Evolutionary conservation across 2,113 vertebrate species (phyloP), one percentile per base, ranked within the genome.

Genomic region (Protomyctophum bolini): DNA sequence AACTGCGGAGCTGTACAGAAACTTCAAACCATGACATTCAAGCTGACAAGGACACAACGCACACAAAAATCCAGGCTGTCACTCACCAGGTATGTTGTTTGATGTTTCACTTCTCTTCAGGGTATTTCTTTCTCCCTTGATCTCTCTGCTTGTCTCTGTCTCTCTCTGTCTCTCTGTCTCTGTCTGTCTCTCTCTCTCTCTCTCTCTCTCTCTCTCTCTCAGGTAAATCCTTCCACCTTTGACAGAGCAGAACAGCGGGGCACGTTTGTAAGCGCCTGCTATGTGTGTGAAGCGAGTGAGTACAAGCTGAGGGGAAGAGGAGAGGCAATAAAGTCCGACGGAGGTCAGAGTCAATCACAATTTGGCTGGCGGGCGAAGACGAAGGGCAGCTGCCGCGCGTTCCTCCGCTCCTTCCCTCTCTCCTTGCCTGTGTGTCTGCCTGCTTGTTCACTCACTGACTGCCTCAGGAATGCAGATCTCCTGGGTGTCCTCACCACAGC

Each of bases 401-500:
- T 46, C 47, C 33, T 29, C 48, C 28, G 21, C 14, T 12, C 9
- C 68, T 64, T 70, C 29, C 58, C 46, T 46, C 0, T 0, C 48
- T 47, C 50, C 8, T 41, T 41, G 33, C 33, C 29, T 62, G 7
- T 29, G 9, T 58, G 12, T n/a, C 67, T 56, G 6, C 15, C 49
- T 41, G 5, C 52, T 28, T 48, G 10, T 41, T 41, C 10, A 8
- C n/a, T 77, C n/a, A 57, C 81, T 65, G 58, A 73, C 80, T 86
- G 82, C 81, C 80, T 87, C 67, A 83, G 87, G 91, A 92, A 93
- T 90, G 90, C 78, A 82, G 83, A 85, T 87, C 87, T 88, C 77
- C 83, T 79, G 78, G 75, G 82, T 86, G 83, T 86, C 89, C 79
- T 89, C 80, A 63, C 82, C 76, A 69, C 80, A 86, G 77, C 72